Evolutionary conservation across 1,140 invertebrate species (phyloP), one percentile per base, ranked within the genome.

Genomic region (Lepidurus packardi): DNA sequence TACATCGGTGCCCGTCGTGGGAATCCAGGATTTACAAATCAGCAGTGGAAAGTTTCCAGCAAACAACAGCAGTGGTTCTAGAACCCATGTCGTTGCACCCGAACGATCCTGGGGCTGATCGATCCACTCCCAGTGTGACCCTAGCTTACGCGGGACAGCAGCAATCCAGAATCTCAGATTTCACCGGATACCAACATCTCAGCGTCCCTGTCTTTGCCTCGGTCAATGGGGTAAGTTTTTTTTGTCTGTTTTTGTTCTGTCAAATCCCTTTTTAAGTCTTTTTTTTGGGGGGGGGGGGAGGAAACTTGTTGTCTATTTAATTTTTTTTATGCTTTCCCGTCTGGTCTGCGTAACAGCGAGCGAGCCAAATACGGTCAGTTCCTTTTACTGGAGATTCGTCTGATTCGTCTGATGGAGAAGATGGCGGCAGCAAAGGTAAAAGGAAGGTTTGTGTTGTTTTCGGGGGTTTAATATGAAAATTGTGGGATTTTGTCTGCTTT

Each of bases 301-400:
- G 16, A 43, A 78, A 21, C 21, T 53, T 43, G 16, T 25, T n/a
- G 16, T 78, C 73, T 24, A 78, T 43, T 45, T 73, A 10, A 21
- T 16, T 11, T 8, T n/a, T n/a, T 73, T 41, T 41, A 0, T 78
- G 73, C 43, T 78, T 73, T 78, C 79, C 76, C 34, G 9, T 78
- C 80, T 78, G 77, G 80, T 79, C 77, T 74, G 75, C 77, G 76
- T 81, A 81, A 8, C 81, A 95, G 91, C 89, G 95, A 83, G 95
- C 95, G 73, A 96, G 94, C 85, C 95, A 97, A 87, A 98, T 98
- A 81, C 88, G 95, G 81, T 96, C 94, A 10, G 94, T 96, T 89
- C 95, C 96, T 11, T 98, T 98, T 83, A 94, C 92, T 45, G 95
- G 94, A 3, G 95, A 98, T 81, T 96, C 94, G n/a, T 94, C 93